phyloP scores from a whole-genome alignment of 2,888 invertebrate genomes.

The Bimastos eiseni region DNA sequence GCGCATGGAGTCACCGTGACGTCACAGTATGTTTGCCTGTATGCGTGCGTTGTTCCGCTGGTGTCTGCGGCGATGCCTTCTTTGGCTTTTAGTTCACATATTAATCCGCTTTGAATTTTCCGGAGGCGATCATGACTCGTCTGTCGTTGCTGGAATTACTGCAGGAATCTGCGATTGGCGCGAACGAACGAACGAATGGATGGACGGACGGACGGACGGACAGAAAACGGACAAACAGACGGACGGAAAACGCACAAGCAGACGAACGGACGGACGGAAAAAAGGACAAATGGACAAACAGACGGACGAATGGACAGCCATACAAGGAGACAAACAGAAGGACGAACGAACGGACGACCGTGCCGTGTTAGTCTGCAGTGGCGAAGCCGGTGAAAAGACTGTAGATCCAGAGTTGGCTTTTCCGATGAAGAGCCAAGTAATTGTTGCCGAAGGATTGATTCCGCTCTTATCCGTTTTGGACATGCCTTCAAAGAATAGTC shows the following conservation, averaged over 20 bases:
- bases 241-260: not conserved
- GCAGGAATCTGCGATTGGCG: not conserved
- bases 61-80: not conserved
- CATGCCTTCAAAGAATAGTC: not conserved
- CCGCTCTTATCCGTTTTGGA: not conserved
- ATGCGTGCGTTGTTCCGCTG: not conserved
- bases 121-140: not conserved
- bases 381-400: not conserved
- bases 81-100: not conserved
- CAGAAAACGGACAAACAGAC: no score
- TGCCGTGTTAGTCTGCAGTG: not conserved
- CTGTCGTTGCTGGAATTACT: not conserved
- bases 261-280: not conserved
- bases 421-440: slow-evolving; percentile 1
- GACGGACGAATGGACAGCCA: not conserved
- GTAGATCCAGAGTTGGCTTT: not conserved
- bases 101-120: not conserved
- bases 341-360: not conserved
- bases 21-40: not conserved
- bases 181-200: not conserved
- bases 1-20: not conserved
- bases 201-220: no score
- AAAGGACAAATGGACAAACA: not conserved
- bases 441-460: slow-evolving; percentile 6
- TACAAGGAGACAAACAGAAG: not conserved